Evolutionary conservation across 2,797 vertebrate genomes (phyloP), one percentile per base, ranked within the genome.

Genomic region (Etheostoma perlongum): DNA sequence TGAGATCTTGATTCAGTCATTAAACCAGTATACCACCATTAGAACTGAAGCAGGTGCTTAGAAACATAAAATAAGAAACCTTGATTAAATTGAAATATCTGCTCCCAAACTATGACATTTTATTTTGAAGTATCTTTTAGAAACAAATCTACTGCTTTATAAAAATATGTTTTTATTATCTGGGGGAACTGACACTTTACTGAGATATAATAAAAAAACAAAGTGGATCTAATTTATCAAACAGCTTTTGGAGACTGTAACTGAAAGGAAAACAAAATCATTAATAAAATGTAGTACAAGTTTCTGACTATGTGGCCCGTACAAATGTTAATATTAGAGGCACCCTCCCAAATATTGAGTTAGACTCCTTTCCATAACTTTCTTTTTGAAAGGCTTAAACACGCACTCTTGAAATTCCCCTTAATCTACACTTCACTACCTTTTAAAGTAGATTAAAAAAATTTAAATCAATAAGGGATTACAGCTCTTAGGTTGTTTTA

Each of bases 361-460:
- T n/a, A 11, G 36, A 80, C 49, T 48, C 6, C 42, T 74, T 69
- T 71, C 30, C 21, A 10, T 74, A 42, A 66, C 48, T 62, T 57
- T 25, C 71, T n/a, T 54, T 78, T 65, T 72, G 30, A 87, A 54
- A 81, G 49, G 57, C 68, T 67, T 67, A 51, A 78, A 85, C 48
- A 74, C 46, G 36, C 30, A 59, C 21, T 23, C 67, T 60, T 16
- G 52, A 78, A 82, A 65, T 64, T 53, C 61, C 51, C 65, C 61
- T 76, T 78, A 15, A 75, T 81, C 71, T 59, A 33, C 48, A 77
- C 70, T 44, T 72, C n/a, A 15, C 62, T 72, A 54, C 25, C 63
- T 44, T 78, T 81, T 71, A 82, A 69, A 81, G 80, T 58, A 51
- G 65, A 76, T 72, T 72, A 62, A n/a, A 87, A 81, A 71, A 70